Evolutionary conservation across 1,140 invertebrate genomes (phyloP).

Genomic region (Achatina immaculata): DNA sequence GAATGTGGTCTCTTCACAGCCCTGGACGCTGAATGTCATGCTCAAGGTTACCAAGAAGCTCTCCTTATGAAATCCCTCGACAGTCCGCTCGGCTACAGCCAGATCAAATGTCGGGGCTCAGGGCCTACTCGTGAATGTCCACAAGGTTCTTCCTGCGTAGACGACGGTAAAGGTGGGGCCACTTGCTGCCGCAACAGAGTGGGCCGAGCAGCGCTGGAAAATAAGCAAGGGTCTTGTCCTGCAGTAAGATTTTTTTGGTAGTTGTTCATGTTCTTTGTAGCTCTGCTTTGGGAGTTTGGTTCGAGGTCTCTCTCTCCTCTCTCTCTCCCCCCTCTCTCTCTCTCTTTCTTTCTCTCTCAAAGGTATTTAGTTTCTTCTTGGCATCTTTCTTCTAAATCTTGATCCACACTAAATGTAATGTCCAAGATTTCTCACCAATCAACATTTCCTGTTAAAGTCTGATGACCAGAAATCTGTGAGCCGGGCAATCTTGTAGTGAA

Average conservation of each 20-base stretch:
- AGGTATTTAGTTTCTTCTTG: too few relatives aligned
- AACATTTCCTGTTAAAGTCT: too few relatives aligned
- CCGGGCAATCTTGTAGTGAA: too few relatives aligned
- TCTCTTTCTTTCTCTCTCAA: too few relatives aligned
- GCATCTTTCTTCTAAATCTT: too few relatives aligned
- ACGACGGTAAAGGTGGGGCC: neutral
- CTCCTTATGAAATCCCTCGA: neutral
- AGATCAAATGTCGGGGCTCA: neutral
- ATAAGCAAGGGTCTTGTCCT: constrained; percentile 1
- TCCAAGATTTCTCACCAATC: too few relatives aligned
- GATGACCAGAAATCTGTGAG: too few relatives aligned
- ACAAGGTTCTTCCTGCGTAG: neutral
- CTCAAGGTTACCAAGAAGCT: neutral
- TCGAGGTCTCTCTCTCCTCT: too few relatives aligned
- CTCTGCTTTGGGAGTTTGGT: too few relatives aligned
- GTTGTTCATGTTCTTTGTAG: too few relatives aligned
- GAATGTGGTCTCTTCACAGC: neutral
- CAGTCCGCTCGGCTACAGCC: neutral
- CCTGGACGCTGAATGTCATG: neutral
- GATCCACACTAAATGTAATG: too few relatives aligned
- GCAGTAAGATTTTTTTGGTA: neutral
- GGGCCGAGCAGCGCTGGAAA: neutral
- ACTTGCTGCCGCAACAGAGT: constrained; percentile 3
- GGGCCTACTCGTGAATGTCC: neutral
- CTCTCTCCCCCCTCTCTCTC: too few relatives aligned